phyloP scores from a whole-genome alignment of 2,113 vertebrate genomes.

The Misgurnus anguillicaudatus region DNA sequence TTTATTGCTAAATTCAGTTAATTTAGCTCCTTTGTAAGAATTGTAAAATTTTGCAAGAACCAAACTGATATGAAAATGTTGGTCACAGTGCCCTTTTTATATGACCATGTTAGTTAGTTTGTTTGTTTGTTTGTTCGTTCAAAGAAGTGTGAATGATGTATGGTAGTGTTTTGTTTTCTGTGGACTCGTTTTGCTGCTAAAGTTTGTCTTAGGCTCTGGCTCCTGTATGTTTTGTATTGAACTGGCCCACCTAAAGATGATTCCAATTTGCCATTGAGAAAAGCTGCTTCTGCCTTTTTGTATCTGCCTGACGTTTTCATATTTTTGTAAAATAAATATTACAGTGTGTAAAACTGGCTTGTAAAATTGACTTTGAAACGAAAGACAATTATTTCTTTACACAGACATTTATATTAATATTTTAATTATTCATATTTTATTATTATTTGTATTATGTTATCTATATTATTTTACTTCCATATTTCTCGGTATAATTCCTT shows the following conservation, averaged over 20 bases:
- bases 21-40: conserved; percentile 29
- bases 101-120: background rate
- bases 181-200: conserved; percentile 59
- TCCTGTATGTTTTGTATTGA: conserved; percentile 43
- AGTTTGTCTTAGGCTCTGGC: conserved; percentile 56
- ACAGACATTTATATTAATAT: background rate
- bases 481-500: too few species aligned
- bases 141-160: conserved; percentile 6
- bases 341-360: conserved; percentile 46
- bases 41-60: conserved; percentile 35
- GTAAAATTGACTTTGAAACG: conserved; percentile 6
- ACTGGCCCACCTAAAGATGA: conserved; percentile 42
- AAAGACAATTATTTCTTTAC: background rate
- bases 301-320: conserved; percentile 61
- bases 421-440: too few species aligned
- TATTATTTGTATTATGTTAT: background rate
- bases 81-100: conserved; percentile 10
- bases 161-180: conserved; percentile 27
- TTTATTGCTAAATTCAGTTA: conserved; percentile 36
- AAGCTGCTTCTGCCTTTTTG: conserved; percentile 61
- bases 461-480: too few species aligned
- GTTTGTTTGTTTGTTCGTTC: background rate
- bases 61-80: conserved; percentile 37
- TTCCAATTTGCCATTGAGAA: conserved; percentile 51
- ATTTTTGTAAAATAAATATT: conserved; percentile 65